phyloP scores from a whole-genome alignment of 2,888 invertebrate species.

The Quadriops clusia region DNA sequence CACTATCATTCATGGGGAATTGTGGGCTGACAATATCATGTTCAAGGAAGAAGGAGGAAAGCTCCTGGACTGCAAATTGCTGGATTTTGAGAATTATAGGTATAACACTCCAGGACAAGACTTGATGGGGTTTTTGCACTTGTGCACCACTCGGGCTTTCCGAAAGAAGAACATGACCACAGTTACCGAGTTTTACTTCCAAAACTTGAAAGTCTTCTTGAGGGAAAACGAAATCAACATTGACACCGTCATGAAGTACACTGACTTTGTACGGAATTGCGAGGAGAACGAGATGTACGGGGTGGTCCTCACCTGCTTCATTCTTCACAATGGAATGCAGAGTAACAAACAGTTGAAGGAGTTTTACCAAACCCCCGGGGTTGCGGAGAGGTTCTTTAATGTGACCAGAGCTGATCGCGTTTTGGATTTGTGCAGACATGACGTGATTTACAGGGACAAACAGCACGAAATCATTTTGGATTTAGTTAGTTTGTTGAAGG shows the following conservation, averaged over 20 bases:
- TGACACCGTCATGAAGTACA: slow-evolving; percentile 14
- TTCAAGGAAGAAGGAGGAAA: slow-evolving; percentile 24
- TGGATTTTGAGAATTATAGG: slow-evolving; percentile 23
- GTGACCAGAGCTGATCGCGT: slow-evolving; percentile 11
- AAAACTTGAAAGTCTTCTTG: slow-evolving; percentile 14
- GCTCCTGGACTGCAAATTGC: slow-evolving; percentile 19
- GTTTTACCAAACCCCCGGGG: slow-evolving; percentile 5
- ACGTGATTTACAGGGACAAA: slow-evolving; percentile 10
- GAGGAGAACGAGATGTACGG: slow-evolving; percentile 19
- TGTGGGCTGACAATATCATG: slow-evolving; percentile 39
- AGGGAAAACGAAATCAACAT: slow-evolving; percentile 12
- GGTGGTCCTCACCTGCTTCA: slow-evolving; percentile 16
- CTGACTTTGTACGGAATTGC: slow-evolving; percentile 20
- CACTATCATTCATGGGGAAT: slow-evolving; percentile 36
- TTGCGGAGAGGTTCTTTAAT: slow-evolving; percentile 8
- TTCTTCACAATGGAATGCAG: slow-evolving; percentile 15
- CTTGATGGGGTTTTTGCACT: slow-evolving; percentile 20
- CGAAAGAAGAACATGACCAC: slow-evolving; percentile 14
- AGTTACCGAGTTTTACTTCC: slow-evolving; percentile 18
- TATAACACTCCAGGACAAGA: slow-evolving; percentile 24
- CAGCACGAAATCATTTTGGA: slow-evolving; percentile 5
- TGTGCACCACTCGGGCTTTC: slow-evolving; percentile 16
- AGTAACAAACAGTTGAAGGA: slow-evolving; percentile 1
- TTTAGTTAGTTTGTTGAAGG: no score
- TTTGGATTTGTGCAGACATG: slow-evolving; percentile 10